Conservation (phyloP, 2,888 invertebrate species). For the Athetis lepigone region DNA sequence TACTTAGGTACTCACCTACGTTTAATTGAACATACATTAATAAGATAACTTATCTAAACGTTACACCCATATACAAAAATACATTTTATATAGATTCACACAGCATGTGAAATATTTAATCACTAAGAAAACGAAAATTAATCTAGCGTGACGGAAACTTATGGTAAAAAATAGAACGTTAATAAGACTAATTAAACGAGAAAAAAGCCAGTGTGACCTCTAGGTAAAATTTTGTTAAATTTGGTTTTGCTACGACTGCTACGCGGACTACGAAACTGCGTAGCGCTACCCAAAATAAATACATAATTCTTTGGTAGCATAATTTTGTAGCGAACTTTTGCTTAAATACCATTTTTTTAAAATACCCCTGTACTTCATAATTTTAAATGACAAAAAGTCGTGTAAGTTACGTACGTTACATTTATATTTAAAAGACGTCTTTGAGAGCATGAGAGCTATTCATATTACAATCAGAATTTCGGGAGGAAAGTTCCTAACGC, state of each 20-base stretch:
- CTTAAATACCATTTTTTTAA: neutral
- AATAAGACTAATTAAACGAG: too few relatives aligned
- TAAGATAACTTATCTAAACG: constrained; percentile 57
- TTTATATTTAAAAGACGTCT: neutral
- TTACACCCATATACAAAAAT: constrained; percentile 19
- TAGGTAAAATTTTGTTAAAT: neutral
- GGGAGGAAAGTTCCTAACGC: constrained; percentile 33
- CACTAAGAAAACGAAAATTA: neutral
- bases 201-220: neutral
- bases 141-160: neutral
- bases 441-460: neutral
- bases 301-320: neutral
- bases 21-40: constrained; percentile 39
- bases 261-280: constrained; percentile 3
- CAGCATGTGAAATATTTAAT: constrained; percentile 17
- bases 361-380: neutral
- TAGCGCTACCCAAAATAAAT: constrained; percentile 2
- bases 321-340: neutral
- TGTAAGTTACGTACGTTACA: neutral
- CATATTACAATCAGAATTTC: neutral
- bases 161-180: neutral
- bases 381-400: neutral
- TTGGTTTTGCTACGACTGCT: constrained; percentile 4
- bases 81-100: constrained; percentile 7
- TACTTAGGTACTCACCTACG: constrained; percentile 33